phyloP scores from a whole-genome alignment of 2,797 vertebrate genomes.

The Anniella stebbinsi region DNA sequence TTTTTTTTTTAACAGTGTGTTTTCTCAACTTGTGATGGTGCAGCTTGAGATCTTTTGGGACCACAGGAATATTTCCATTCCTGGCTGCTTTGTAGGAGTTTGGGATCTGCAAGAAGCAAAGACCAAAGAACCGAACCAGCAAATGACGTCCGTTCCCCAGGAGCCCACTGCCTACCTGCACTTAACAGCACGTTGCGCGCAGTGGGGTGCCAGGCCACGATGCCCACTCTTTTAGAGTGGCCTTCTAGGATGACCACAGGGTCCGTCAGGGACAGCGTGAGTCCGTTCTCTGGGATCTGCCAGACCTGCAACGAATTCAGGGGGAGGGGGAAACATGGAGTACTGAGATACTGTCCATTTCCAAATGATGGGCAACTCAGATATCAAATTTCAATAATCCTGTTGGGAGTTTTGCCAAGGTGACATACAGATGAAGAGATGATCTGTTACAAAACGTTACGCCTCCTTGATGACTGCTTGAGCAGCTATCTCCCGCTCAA shows the following conservation, averaged over 20 bases:
- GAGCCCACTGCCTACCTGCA: conserved; percentile 82
- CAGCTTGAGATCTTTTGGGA: no score
- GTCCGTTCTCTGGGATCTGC: conserved; percentile 97
- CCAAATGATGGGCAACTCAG: neutral
- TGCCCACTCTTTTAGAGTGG: conserved; percentile 96
- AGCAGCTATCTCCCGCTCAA: neutral
- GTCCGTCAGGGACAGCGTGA: conserved; percentile 89
- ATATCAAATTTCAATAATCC: no score
- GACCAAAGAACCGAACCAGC: neutral
- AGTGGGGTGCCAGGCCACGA: conserved; percentile 96
- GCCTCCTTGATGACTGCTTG: neutral
- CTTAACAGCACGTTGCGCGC: conserved; percentile 96
- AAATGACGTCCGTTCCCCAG: neutral
- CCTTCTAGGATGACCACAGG: conserved; percentile 93
- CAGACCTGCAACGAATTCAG: conserved; percentile 86
- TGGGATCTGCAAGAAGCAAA: no score
- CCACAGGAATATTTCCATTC: neutral
- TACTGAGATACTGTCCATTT: neutral
- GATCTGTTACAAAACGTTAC: neutral
- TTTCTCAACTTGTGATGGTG: no score
- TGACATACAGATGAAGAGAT: neutral
- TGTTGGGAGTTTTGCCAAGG: neutral
- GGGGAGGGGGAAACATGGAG: neutral
- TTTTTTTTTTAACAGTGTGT: no score
- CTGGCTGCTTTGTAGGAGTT: neutral